These are phyloP conservation scores for Petrocephalus microphthalmus DNA, from an alignment of 2,113 vertebrate genomes.

Conservation along the genomic window DNA sequence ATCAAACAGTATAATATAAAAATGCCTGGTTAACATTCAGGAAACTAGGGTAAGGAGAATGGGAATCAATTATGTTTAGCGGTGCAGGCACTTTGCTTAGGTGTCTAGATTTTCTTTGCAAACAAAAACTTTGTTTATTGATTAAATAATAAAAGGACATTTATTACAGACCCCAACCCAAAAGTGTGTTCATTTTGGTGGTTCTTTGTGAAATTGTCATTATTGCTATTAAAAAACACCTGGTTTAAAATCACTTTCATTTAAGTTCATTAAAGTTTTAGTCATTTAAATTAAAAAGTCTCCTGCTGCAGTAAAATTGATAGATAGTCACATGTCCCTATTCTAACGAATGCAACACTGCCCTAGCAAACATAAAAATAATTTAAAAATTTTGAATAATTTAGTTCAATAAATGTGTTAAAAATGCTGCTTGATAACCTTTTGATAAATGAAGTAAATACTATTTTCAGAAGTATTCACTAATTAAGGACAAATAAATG, in stretches of 20 bases:
- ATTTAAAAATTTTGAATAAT: background rate
- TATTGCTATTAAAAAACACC: background rate
- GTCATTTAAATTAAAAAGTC: background rate
- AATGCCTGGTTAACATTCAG: background rate
- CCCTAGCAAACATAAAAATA: constrained; percentile 6
- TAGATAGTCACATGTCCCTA: background rate
- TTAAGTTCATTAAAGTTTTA: background rate
- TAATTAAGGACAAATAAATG: constrained; percentile 25
- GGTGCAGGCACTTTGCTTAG: background rate
- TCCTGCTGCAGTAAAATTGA: background rate
- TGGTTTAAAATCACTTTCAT: background rate
- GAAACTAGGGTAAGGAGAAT: background rate
- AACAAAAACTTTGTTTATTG: background rate
- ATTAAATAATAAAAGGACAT: background rate
- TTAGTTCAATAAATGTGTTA: constrained; percentile 16
- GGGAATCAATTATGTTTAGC: background rate
- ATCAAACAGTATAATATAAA: background rate
- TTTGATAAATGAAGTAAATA: constrained; percentile 8
- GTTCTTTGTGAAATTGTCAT: background rate
- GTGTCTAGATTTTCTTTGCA: background rate
- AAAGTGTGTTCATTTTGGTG: background rate
- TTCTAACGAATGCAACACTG: background rate
- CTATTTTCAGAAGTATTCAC: constrained; percentile 7
- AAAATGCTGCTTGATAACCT: constrained; percentile 22
- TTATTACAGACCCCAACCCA: background rate